Conservation (phyloP, 1,140 invertebrate species). For the Archivesica marissinica region DNA sequence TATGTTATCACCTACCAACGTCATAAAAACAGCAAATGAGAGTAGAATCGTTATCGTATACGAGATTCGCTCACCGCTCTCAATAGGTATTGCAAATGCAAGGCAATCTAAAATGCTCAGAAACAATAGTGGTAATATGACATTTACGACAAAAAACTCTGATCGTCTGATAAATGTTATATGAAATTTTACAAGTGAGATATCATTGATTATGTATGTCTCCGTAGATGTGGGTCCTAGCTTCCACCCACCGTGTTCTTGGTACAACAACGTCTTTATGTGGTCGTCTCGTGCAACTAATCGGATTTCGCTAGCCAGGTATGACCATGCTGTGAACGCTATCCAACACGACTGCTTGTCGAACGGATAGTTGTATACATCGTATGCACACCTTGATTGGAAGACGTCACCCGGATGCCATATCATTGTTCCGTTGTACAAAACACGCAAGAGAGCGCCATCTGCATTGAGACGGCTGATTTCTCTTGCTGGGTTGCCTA, state of each 20-base stretch:
- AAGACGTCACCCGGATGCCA: slow-evolving; percentile 55
- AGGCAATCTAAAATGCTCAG: slow-evolving; percentile 23
- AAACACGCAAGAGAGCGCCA: background rate
- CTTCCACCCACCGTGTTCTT: slow-evolving; percentile 43
- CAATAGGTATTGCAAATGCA: slow-evolving; percentile 12
- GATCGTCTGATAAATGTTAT: background rate
- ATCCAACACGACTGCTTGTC: slow-evolving; percentile 28
- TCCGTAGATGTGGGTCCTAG: background rate
- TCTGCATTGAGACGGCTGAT: slow-evolving; percentile 17
- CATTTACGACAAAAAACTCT: slow-evolving; percentile 34
- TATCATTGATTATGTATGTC: background rate
- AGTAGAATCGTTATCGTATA: slow-evolving; percentile 41
- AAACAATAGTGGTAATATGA: slow-evolving; percentile 17
- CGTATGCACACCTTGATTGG: slow-evolving; percentile 2
- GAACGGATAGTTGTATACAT: slow-evolving; percentile 42
- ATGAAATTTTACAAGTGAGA: background rate
- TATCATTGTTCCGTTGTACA: slow-evolving; percentile 33
- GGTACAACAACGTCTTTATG: slow-evolving; percentile 8
- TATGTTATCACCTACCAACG: slow-evolving; percentile 45
- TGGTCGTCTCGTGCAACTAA: background rate
- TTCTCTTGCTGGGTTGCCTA: slow-evolving; percentile 38
- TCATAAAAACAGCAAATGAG: slow-evolving; percentile 52
- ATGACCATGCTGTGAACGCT: slow-evolving; percentile 24
- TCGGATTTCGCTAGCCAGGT: slow-evolving; percentile 1
- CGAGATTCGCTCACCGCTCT: slow-evolving; percentile 41